Conservation (phyloP, 2,888 invertebrate species). For the Eristalinus aeneus region DNA sequence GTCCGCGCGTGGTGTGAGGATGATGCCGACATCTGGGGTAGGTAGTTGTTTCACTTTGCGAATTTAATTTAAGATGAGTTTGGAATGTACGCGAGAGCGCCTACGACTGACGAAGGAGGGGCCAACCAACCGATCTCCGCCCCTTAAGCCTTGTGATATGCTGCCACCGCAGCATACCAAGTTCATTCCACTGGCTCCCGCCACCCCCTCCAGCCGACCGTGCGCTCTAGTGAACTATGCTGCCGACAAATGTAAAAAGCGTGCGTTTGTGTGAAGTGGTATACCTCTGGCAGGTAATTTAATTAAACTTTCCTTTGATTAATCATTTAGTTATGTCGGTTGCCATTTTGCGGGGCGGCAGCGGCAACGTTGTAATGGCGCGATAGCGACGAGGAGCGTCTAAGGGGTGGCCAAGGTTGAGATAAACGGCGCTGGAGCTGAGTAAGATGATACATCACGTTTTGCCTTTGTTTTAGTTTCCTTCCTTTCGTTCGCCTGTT, state of each 20-base stretch:
- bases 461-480: conserved; percentile 27
- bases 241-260: conserved; percentile 66
- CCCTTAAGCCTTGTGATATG: conserved; percentile 1
- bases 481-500: not conserved
- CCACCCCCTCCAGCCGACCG: not conserved
- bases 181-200: not conserved
- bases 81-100: conserved; percentile 59
- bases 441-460: conserved; percentile 49
- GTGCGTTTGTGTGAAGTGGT: conserved; percentile 62
- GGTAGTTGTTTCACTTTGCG: conserved; percentile 63
- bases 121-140: conserved; percentile 39
- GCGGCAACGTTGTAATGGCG: not conserved
- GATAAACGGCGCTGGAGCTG: conserved; percentile 33
- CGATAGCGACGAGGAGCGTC: not conserved
- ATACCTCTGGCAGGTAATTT: conserved; percentile 67
- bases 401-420: conserved; percentile 3
- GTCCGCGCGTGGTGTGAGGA: not conserved
- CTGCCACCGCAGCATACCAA: conserved; percentile 20
- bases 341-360: conserved; percentile 50
- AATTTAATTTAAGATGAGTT: conserved; percentile 68
- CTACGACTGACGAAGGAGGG: conserved; percentile 59
- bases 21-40: not conserved
- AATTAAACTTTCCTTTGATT: conserved; percentile 71
- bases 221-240: conserved; percentile 61
- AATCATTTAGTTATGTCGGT: conserved; percentile 70